Evolutionary conservation across 2,888 invertebrate genomes (phyloP).

Genomic region (Stenodera caucasica): DNA sequence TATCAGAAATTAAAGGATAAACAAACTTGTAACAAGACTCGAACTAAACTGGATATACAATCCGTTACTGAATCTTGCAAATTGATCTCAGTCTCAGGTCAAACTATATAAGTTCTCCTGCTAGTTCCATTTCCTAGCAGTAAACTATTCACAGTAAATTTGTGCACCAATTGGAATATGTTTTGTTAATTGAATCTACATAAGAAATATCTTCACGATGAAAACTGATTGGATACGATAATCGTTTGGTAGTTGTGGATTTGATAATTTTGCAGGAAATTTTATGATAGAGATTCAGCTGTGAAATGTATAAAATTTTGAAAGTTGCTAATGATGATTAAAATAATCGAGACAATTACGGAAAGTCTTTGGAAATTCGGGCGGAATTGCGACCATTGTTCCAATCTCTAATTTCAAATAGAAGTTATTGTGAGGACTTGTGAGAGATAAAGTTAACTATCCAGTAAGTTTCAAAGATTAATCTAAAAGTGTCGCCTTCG

Average conservation of each 20-base stretch:
- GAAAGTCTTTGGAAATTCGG: background rate
- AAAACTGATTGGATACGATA: no score
- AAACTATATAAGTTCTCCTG: no score
- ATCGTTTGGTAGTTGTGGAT: no score
- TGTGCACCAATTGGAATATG: background rate
- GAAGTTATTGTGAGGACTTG: background rate
- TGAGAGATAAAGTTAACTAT: background rate
- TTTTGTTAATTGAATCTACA: background rate
- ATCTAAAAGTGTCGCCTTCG: background rate
- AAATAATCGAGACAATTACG: background rate
- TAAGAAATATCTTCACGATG: background rate
- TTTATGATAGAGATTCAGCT: no score
- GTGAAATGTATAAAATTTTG: background rate
- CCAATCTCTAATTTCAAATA: background rate
- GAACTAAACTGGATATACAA: no score
- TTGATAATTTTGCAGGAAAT: no score
- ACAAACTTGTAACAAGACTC: no score
- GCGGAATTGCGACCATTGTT: background rate
- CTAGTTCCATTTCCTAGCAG: no score
- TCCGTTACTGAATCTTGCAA: background rate
- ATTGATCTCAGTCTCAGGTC: no score
- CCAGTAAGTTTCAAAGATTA: background rate
- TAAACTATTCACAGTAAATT: background rate
- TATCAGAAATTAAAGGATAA: no score
- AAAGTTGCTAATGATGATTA: background rate